A percentile compares a stretch with the other conserved stretches of the same genome.
Evolutionary conservation across 2,888 invertebrate species (phyloP).

Genomic region (Lypha dubia): DNA sequence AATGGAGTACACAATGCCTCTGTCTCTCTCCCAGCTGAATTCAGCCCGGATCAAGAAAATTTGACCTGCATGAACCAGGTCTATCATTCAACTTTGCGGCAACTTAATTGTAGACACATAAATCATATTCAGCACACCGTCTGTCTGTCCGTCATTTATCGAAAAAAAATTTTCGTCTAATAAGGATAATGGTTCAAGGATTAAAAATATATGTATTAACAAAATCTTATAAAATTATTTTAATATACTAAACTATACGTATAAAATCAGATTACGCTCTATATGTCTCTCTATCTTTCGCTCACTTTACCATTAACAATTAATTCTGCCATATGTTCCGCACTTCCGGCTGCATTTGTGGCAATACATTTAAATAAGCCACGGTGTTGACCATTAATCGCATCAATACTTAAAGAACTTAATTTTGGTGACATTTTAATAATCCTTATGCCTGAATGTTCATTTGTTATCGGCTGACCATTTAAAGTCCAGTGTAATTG

Average conservation of each 20-base stretch:
- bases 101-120: no score
- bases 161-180: background rate
- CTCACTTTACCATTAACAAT: slow-evolving; percentile 87
- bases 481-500: slow-evolving; percentile 91
- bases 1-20: no score
- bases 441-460: slow-evolving; percentile 85
- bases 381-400: slow-evolving; percentile 89
- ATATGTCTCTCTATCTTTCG: background rate
- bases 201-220: slow-evolving; percentile 31
- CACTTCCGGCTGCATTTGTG: slow-evolving; percentile 87
- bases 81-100: no score
- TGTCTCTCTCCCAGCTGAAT: no score
- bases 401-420: slow-evolving; percentile 89
- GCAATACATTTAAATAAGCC: slow-evolving; percentile 90
- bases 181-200: background rate
- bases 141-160: no score
- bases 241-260: background rate
- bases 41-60: no score
- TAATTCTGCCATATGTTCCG: slow-evolving; percentile 87
- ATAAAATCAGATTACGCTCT: background rate
- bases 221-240: slow-evolving; percentile 21
- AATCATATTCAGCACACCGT: no score
- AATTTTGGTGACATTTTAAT: slow-evolving; percentile 86
- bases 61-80: no score
- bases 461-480: slow-evolving; percentile 85